A percentile compares a stretch with the other conserved stretches of the same genome.
Conservation (phyloP, 2,888 invertebrate genomes). For the Chloroclystis v-ata region DNA sequence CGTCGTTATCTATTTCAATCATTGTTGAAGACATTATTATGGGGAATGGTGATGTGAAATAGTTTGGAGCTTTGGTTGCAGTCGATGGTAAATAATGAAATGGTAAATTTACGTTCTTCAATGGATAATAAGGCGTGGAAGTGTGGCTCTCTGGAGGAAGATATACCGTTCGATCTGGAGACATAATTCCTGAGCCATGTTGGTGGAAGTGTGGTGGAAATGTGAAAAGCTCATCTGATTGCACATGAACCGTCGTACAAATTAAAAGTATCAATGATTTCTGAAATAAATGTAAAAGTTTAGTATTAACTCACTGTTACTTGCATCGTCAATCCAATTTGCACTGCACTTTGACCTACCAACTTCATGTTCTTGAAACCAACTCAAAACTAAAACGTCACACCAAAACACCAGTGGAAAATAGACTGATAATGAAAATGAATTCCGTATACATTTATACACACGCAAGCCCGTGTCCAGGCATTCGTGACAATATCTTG, state of each 20-base stretch:
- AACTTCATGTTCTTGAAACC: constrained; percentile 71
- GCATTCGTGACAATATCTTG: constrained; percentile 73
- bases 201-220: constrained; percentile 60
- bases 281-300: constrained; percentile 59
- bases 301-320: constrained; percentile 40
- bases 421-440: constrained; percentile 75
- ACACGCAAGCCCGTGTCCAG: constrained; percentile 67
- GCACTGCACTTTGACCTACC: constrained; percentile 61
- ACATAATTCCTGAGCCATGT: constrained; percentile 42
- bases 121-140: constrained; percentile 52
- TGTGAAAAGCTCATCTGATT: constrained; percentile 52
- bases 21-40: constrained; percentile 51
- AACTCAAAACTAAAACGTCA: constrained; percentile 53
- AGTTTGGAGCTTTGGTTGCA: constrained; percentile 50
- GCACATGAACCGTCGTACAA: constrained; percentile 40
- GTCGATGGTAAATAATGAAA: constrained; percentile 59
- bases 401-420: constrained; percentile 61
- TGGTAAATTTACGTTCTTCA: constrained; percentile 55
- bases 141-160: constrained; percentile 64
- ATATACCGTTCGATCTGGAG: constrained; percentile 59
- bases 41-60: constrained; percentile 56
- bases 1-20: constrained; percentile 44
- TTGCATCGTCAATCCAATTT: constrained; percentile 34
- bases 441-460: constrained; percentile 77
- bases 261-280: constrained; percentile 50